Evolutionary conservation across 2,113 vertebrate genomes (phyloP), one percentile per base, ranked within the genome.

Genomic region (Corythoichthys haematopterus): DNA sequence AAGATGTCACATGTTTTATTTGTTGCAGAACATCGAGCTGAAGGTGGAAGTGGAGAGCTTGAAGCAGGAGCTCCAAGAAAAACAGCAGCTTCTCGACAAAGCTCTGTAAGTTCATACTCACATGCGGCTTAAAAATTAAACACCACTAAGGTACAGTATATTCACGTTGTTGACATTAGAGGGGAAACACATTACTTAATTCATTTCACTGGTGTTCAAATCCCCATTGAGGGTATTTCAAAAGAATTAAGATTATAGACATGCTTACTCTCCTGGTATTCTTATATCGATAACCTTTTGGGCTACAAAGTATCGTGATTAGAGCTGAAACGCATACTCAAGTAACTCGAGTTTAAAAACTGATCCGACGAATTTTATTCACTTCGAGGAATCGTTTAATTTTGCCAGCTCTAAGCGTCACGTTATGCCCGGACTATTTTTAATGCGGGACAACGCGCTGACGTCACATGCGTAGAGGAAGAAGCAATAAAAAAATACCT

Each of bases 31-130:
- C 90, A 98, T 99, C 2, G 95, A 98, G 91, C 91, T 99, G 90
- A 98, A 97, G 81, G 96, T 99, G 79, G 95, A 98, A 88, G 94
- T 98, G 77, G 96, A 98, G 86, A 99, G 96, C 91, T 91, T 99
- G 92, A 98, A 98, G 87, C 92, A 90, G 89, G 96, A 98, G 88
- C 92, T 99, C 80, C 93, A 93, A 76, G 95, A 96, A 83, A 98
- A 95, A 88, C 95, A 94, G 75, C 93, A 95, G 83, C 91, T 91
- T 70, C 88, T 95, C 50, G 92, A 96, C 80, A 94, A 94, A 85
- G 93, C 93, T 69, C 93, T 95, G 96, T 99, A 86, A 93, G 95
- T 88, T 28, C 36, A 64, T n/a, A 59, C 38, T 53, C 13, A 52
- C 28, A 38, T 59, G 14, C 47, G 7, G 6, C 12, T 71, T 16